Evolutionary conservation across 1,140 invertebrate species (phyloP), one percentile per base, ranked within the genome.

Genomic region (Antheraea pernyi): DNA sequence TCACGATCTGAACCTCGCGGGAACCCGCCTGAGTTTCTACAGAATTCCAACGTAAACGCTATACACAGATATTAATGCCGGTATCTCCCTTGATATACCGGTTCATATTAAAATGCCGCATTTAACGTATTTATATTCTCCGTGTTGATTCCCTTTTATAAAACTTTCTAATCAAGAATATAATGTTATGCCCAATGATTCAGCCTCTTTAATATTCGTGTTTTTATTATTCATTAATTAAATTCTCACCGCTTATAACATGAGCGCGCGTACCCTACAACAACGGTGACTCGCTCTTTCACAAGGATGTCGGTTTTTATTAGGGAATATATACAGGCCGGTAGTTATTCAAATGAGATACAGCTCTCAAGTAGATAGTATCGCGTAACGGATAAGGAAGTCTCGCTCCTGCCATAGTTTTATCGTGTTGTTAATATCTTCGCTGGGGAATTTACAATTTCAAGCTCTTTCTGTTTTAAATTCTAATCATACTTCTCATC

Each of bases 1-100:
- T 91, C 89, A 91, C 89, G 89, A 91, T 84, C 80, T 89, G 82
- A 91, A 91, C 89, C 82, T 86, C 84, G 79, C 88, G 84, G 85
- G 83, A 88, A 86, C 86, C 80, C 84, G 80, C 83, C 84, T 83
- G 83, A 87, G 81, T 89, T 85, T 88, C 85, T 87, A 84, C 76
- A 88, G 85, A 89, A 91, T 91, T 91, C 87, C 89, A 83, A 84
- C 81, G 83, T 90, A 89, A 91, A 90, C 84, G 88, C 81, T 86
- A n/a, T n/a, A 83, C 79, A 81, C 73, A 79, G 80, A 89, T 91
- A 91, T 91, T 89, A 91, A 90, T 89, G 83, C 83, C 74, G 69
- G 78, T 81, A 84, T 79, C 77, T 75, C 77, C 75, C 48, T 59
- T 59, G 48, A 67, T 67, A 59, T 67, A 66, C 68, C 73, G 70